Evolutionary conservation across 2,797 vertebrate genomes (phyloP).

Genomic region (Acanthiza pusilla): DNA sequence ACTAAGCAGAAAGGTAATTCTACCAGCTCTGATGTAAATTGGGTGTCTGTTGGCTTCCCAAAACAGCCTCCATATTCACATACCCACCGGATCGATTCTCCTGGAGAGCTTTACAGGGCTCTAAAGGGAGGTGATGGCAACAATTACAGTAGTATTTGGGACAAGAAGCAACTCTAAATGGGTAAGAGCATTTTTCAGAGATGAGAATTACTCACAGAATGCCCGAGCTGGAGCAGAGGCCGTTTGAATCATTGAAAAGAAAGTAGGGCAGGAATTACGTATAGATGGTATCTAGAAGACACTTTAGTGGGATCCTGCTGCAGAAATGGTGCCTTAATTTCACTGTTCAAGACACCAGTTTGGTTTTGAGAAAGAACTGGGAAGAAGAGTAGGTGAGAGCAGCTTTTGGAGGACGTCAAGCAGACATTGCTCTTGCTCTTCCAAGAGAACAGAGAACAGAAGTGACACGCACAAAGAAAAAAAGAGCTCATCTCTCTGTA

Average conservation of each 20-base stretch:
- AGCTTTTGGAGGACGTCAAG: background rate
- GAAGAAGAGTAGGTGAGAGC: background rate
- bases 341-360: background rate
- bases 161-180: background rate
- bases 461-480: background rate
- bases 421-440: background rate
- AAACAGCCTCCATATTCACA: background rate
- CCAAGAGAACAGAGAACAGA: background rate
- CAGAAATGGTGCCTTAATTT: background rate
- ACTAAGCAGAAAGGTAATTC: constrained; percentile 5
- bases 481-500: background rate
- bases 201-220: background rate
- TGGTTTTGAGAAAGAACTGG: background rate
- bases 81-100: background rate
- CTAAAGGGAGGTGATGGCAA: background rate
- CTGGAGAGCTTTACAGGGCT: background rate
- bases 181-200: background rate
- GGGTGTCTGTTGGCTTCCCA: background rate
- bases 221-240: background rate
- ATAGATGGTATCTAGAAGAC: background rate
- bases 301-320: background rate
- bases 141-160: background rate
- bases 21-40: background rate
- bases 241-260: background rate
- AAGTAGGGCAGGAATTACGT: background rate